phyloP scores from a whole-genome alignment of 64 coral and sea anemone genomes.

The Pocillopora verrucosa region DNA sequence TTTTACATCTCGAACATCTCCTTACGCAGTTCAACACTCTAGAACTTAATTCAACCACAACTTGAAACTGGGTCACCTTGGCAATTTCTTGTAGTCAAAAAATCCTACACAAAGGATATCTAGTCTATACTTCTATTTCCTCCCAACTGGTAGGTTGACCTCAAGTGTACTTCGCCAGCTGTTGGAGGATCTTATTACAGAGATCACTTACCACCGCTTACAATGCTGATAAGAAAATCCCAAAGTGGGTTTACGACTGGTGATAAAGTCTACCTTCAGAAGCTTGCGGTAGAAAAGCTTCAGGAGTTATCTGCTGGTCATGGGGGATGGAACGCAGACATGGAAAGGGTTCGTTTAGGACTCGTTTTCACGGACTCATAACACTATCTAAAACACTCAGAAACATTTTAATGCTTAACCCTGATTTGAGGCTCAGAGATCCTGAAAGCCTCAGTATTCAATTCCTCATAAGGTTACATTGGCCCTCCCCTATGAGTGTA shows the following conservation, averaged over 20 bases:
- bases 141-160: constrained; percentile 20
- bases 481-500: no score
- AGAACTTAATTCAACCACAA: no score
- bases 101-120: not conserved
- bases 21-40: not conserved
- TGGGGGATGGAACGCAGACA: constrained; percentile 56
- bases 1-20: no score
- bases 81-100: not conserved
- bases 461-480: no score
- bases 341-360: constrained; percentile 32
- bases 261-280: constrained; percentile 29
- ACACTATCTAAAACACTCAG: no score
- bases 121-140: not conserved
- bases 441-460: no score
- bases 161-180: constrained; percentile 10
- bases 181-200: constrained; percentile 54
- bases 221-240: constrained; percentile 27
- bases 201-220: constrained; percentile 44
- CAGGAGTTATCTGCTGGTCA: constrained; percentile 38
- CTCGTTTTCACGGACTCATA: no score
- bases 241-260: constrained; percentile 52
- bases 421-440: no score
- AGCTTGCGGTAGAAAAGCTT: constrained; percentile 24
- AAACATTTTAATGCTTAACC: no score
- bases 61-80: no score